Percentiles rank a stretch among this genome's conserved stretches.
Evolutionary conservation across 2,113 vertebrate genomes (phyloP).

Genomic region (Carollia perspicillata): DNA sequence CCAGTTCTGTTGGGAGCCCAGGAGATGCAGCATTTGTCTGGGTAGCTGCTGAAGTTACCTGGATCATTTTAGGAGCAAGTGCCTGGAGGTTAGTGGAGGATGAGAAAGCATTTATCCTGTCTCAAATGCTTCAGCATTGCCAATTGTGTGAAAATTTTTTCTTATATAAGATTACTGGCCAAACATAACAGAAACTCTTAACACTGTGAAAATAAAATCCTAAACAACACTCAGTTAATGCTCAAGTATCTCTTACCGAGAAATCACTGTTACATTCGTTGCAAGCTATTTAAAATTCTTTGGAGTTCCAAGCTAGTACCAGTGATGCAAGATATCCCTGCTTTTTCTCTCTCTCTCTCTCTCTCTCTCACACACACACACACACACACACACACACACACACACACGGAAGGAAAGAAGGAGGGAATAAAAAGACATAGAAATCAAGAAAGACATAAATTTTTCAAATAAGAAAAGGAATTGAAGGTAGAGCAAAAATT

Average conservation of each 20-base stretch:
- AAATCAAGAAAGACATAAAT: neutral
- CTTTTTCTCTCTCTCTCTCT: too few relatives aligned
- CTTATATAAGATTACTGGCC: slow-evolving; percentile 41
- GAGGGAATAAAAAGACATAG: neutral
- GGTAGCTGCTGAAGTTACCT: slow-evolving; percentile 43
- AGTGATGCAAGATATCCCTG: neutral
- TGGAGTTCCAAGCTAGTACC: slow-evolving; percentile 12
- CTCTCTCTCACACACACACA: neutral
- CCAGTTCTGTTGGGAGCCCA: neutral
- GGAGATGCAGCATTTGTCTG: neutral
- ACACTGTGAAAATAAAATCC: slow-evolving; percentile 32
- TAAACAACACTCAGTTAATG: slow-evolving; percentile 49
- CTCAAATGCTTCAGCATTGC: neutral
- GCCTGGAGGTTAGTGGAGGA: neutral
- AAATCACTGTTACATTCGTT: slow-evolving; percentile 42
- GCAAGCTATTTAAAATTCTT: slow-evolving; percentile 45
- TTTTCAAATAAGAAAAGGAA: slow-evolving; percentile 8
- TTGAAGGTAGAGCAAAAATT: neutral
- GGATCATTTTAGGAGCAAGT: slow-evolving; percentile 52
- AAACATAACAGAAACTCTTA: slow-evolving; percentile 57
- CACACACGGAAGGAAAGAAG: neutral
- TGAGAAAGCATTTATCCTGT: neutral
- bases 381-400: neutral
- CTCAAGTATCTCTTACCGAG: slow-evolving; percentile 53
- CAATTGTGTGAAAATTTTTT: neutral